Base-by-base conservation (phyloP, 2,797 vertebrate genomes). In the Poecilia velifera region DNA sequence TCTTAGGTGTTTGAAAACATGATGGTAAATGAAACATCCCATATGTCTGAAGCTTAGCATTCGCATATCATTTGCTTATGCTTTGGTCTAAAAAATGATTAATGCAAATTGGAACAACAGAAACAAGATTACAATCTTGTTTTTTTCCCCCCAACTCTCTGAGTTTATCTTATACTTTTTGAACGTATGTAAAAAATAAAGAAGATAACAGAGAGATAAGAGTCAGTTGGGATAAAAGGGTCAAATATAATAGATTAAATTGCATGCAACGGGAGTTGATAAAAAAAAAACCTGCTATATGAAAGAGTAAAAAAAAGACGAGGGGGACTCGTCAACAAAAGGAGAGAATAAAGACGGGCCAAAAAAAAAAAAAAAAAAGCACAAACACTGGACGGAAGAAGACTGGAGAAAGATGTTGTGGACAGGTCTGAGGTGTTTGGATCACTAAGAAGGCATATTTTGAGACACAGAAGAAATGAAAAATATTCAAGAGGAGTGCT, bases 21-120 rank as follows among this genome's bases (percentile, higher is more conserved):
- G 20, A 39, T 18, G 39, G 3, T 5, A 39, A 22, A 39, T 73
- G 12, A 66, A 76, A 53, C 45, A 70, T 76, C 77, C 71, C 64
- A 34, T 47, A 3, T 76, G 25, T 79, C 55, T 78, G 41, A 73
- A 79, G 55, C 64, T 78, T 53, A 80, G 62, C 31, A 28, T 75
- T 77, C 71, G 64, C 49, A 81, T 28, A 49, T 10, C 7, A 81
- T 86, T 83, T 83, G 51, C 79, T 57, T 74, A 47, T n/a, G 41
- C 9, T 10, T 78, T 51, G 25, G 31, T 71, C 22, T 34, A 36
- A 25, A 25, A 51, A 81, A 82, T 76, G 62, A 78, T 62, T 80
- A 34, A 88, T 85, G 64, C 43, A 78, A 74, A 83, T 83, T 18
- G 59, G 6, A 45, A 84, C 45, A 12, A 74, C 74, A 39, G 59